These are phyloP conservation scores for Zaprionus bogoriensis DNA, from an alignment of 2,888 invertebrate species.

Conservation along the genomic window DNA sequence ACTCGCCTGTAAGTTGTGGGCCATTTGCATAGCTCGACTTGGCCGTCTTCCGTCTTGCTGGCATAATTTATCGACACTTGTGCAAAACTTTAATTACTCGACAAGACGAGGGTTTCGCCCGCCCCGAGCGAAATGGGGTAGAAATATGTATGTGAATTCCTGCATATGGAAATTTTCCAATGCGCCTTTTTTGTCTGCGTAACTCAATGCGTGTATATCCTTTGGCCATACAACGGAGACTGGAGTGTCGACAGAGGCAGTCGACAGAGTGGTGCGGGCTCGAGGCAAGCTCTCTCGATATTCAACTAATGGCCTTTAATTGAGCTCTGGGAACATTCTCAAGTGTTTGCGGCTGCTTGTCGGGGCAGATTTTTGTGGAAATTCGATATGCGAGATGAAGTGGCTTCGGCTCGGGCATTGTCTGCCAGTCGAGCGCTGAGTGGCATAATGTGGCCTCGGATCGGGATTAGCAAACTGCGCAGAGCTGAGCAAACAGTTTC, in stretches of 20 bases:
- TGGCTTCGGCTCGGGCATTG: conserved; percentile 43
- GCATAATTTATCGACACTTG: conserved; percentile 79
- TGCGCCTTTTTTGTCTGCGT: conserved; percentile 61
- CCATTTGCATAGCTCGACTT: conserved; percentile 72
- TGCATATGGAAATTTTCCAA: conserved; percentile 65
- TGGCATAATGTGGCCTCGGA: neutral
- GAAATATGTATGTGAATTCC: conserved; percentile 51
- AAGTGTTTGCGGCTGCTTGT: conserved; percentile 78
- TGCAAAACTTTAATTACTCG: conserved; percentile 76
- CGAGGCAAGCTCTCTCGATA: conserved; percentile 46
- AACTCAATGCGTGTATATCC: conserved; percentile 73
- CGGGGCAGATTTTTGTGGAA: conserved; percentile 52
- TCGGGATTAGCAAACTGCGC: neutral
- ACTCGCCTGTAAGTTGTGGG: conserved; percentile 36
- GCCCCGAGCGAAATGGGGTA: conserved; percentile 23
- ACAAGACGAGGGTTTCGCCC: conserved; percentile 40
- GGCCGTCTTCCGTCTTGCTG: conserved; percentile 41
- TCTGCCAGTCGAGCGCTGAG: no score
- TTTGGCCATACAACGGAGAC: conserved; percentile 58
- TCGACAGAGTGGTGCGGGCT: no score
- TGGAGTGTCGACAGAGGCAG: neutral
- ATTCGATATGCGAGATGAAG: conserved; percentile 72
- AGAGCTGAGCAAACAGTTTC: neutral
- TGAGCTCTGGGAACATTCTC: conserved; percentile 74
- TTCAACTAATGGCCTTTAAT: conserved; percentile 73